phyloP scores from a whole-genome alignment of 2,888 invertebrate species.

The Nasonia oneida region DNA sequence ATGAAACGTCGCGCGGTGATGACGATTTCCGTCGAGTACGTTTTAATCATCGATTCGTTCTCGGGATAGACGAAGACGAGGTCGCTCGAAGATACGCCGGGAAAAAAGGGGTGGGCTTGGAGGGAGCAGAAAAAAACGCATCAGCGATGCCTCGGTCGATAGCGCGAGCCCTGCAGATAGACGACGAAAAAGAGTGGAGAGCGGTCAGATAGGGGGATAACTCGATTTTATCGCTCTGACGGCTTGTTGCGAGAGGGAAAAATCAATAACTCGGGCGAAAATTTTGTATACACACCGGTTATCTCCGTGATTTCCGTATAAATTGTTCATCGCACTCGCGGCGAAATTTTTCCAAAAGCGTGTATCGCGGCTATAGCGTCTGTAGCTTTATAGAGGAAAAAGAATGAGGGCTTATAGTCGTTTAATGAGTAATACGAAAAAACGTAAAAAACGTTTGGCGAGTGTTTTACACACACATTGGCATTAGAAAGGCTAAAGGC shows the following conservation, averaged over 20 bases:
- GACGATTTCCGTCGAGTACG: background rate
- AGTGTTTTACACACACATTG: slow-evolving; percentile 24
- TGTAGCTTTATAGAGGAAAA: background rate
- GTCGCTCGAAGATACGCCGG: background rate
- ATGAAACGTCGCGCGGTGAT: background rate
- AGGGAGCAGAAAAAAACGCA: background rate
- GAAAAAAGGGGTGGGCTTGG: background rate
- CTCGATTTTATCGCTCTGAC: slow-evolving; percentile 38
- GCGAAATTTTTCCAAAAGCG: background rate
- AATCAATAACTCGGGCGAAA: slow-evolving; percentile 28
- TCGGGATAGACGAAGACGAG: background rate
- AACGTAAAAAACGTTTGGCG: background rate
- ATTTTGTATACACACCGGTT: background rate
- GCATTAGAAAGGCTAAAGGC: slow-evolving; percentile 29
- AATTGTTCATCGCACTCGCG: background rate
- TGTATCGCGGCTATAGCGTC: background rate
- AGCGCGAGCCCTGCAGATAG: background rate
- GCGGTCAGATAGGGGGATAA: slow-evolving; percentile 23
- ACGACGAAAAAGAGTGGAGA: background rate
- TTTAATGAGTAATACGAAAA: slow-evolving; percentile 7
- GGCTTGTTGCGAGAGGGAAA: background rate
- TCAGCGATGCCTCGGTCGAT: slow-evolving; percentile 21
- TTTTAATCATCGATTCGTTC: slow-evolving; percentile 33
- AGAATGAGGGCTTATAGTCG: background rate
- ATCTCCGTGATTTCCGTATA: background rate